Conservation (phyloP, 2,888 invertebrate genomes). For the Agonopterix arenella region DNA sequence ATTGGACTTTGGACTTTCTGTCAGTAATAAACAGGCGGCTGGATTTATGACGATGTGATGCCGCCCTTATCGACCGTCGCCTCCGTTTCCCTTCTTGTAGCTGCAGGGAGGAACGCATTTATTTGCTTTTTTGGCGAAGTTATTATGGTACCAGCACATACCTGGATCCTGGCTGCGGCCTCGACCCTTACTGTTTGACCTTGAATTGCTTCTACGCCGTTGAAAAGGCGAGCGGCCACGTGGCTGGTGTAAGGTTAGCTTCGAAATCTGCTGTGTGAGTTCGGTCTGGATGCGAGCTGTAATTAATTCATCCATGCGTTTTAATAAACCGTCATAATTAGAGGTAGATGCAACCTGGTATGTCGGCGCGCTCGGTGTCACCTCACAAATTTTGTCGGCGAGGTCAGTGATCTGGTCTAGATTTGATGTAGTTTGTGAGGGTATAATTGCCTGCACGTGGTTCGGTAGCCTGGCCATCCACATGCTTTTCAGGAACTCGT, state of each 20-base stretch:
- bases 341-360: background rate
- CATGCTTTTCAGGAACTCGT: too few species aligned
- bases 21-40: conserved; percentile 17
- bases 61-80: conserved; percentile 5
- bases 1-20: too few species aligned
- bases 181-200: background rate
- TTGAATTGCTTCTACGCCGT: background rate
- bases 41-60: conserved; percentile 9
- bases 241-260: background rate
- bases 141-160: conserved; percentile 3
- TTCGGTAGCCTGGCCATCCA: too few species aligned
- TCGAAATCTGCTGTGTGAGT: background rate
- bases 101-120: conserved; percentile 1
- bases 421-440: too few species aligned
- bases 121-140: background rate
- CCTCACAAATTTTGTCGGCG: conserved; percentile 5
- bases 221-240: background rate
- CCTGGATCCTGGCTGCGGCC: background rate
- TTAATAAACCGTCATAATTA: background rate
- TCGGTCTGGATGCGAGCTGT: background rate
- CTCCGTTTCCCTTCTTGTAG: conserved; percentile 9
- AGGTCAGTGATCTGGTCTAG: conserved; percentile 4
- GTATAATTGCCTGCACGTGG: too few species aligned
- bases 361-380: background rate
- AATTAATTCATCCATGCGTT: background rate